A percentile compares a stretch with the other conserved stretches of the same genome.
These are phyloP conservation scores for Hypotaenidia philippensis DNA, from an alignment of 2,797 vertebrate species.

Conservation along the genomic window DNA sequence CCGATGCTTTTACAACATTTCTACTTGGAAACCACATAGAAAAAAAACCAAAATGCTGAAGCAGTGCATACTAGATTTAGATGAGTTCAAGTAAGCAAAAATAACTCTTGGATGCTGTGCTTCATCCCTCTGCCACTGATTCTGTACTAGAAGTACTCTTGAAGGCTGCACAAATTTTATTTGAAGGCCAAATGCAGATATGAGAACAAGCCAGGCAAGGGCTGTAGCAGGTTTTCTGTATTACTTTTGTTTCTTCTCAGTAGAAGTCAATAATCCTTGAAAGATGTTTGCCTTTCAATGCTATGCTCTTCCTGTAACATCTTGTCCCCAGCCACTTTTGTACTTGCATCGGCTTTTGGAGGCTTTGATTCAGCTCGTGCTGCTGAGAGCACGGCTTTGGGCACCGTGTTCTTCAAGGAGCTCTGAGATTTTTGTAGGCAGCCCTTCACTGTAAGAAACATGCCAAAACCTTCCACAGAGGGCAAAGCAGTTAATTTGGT, in stretches of 20 bases:
- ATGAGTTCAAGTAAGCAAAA: constrained; percentile 21
- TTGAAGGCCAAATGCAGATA: not conserved
- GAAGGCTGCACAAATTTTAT: not conserved
- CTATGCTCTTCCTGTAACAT: not conserved
- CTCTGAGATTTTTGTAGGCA: not conserved
- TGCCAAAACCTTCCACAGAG: not conserved
- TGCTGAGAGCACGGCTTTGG: not conserved
- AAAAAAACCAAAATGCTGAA: not conserved
- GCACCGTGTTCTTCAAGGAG: not conserved
- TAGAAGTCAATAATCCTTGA: not conserved
- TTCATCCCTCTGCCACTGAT: not conserved
- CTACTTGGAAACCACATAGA: not conserved
- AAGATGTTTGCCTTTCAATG: not conserved
- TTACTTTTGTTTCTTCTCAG: not conserved
- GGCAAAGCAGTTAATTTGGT: not conserved
- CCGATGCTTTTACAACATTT: not conserved
- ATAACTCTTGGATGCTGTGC: not conserved
- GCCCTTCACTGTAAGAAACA: not conserved
- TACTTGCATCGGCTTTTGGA: not conserved
- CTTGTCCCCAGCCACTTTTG: not conserved
- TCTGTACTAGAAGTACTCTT: not conserved
- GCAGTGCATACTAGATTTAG: not conserved
- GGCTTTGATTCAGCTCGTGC: not conserved
- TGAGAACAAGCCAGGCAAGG: not conserved
- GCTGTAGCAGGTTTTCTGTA: not conserved